These are phyloP conservation scores for Percopsis omiscomaycus DNA, from an alignment of 2,797 vertebrate genomes.

Conservation along the genomic window DNA sequence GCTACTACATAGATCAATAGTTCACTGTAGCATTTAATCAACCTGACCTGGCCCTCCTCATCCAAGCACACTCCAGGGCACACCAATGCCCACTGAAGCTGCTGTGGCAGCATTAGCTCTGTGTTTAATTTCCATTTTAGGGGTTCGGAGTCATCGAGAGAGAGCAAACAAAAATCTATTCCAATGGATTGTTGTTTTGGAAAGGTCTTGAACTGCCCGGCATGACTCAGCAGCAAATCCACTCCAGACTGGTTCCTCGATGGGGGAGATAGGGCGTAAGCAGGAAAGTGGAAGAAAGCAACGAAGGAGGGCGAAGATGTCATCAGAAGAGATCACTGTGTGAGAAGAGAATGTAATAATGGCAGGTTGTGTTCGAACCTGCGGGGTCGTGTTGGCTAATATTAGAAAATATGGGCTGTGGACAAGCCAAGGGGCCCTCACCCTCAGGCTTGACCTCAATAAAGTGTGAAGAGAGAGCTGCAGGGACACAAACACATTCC, in stretches of 20 bases:
- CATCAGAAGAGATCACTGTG: constrained; percentile 29
- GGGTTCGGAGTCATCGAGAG: constrained; percentile 48
- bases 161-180: constrained; percentile 46
- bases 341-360: constrained; percentile 69
- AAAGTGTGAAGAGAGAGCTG: constrained; percentile 6
- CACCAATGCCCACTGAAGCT: constrained; percentile 41
- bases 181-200: constrained; percentile 59
- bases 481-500: constrained; percentile 2
- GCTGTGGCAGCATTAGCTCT: constrained; percentile 36
- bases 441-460: constrained; percentile 19
- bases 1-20: constrained; percentile 64
- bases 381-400: constrained; percentile 62
- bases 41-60: constrained; percentile 50
- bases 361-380: constrained; percentile 55
- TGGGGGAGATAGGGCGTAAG: constrained; percentile 44
- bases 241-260: constrained; percentile 21
- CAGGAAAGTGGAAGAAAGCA: constrained; percentile 31
- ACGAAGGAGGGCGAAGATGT: constrained; percentile 46
- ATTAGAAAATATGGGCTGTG: constrained; percentile 40
- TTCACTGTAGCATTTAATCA: constrained; percentile 72
- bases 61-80: constrained; percentile 52
- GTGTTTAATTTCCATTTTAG: constrained; percentile 71
- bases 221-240: constrained; percentile 38
- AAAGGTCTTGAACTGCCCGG: constrained; percentile 47
- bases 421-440: constrained; percentile 10